Conservation (phyloP, 1,140 invertebrate species). For the Pseudachorutes palmiensis region DNA sequence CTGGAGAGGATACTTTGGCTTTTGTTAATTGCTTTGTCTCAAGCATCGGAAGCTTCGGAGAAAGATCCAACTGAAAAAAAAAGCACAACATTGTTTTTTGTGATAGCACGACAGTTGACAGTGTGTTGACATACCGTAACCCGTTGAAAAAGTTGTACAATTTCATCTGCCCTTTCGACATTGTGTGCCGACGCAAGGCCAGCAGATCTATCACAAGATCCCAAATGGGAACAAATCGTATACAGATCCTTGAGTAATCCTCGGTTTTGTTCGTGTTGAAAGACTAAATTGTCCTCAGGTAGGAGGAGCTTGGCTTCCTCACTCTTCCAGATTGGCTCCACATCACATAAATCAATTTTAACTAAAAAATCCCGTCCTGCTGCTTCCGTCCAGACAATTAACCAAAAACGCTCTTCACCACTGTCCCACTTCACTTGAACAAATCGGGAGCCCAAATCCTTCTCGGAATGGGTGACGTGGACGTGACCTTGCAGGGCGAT, state of each 20-base stretch:
- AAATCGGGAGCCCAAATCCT: conserved; percentile 28
- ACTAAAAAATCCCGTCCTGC: conserved; percentile 28
- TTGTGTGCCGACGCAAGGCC: conserved; percentile 29
- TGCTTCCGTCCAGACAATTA: conserved; percentile 30
- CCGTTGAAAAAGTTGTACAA: conserved; percentile 35
- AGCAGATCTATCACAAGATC: conserved; percentile 31
- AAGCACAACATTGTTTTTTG: not conserved
- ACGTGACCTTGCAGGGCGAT: conserved; percentile 31
- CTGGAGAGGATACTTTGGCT: conserved; percentile 1
- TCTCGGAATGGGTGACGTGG: conserved; percentile 25
- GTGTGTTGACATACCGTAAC: conserved; percentile 26
- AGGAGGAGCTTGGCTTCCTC: conserved; percentile 28
- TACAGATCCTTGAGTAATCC: conserved; percentile 31
- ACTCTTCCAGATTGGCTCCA: conserved; percentile 31
- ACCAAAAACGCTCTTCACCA: conserved; percentile 30
- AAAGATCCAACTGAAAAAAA: conserved; percentile 7
- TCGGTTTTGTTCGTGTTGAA: conserved; percentile 27
- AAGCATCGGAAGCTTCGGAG: not conserved
- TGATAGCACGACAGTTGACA: not conserved
- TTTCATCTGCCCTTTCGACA: conserved; percentile 27
- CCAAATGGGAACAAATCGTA: conserved; percentile 33
- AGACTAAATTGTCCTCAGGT: conserved; percentile 20
- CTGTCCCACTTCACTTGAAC: conserved; percentile 38
- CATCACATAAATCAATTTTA: conserved; percentile 33
- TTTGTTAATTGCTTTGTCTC: conserved; percentile 8